Conservation (phyloP, 2,888 invertebrate species). For the Epinotia brunnichana region DNA sequence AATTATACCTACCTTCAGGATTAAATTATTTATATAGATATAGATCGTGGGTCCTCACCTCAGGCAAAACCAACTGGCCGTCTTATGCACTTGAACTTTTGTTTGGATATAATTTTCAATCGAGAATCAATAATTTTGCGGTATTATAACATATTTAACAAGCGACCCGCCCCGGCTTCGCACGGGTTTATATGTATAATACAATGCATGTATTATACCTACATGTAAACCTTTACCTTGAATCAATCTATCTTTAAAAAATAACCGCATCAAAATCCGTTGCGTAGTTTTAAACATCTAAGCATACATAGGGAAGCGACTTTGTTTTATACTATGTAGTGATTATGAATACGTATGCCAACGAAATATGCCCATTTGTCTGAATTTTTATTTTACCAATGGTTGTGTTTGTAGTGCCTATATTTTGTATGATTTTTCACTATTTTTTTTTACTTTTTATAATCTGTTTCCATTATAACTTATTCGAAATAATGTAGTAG, state of each 20-base stretch:
- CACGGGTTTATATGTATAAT: no score
- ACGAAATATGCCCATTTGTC: conserved; percentile 1
- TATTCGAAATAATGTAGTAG: conserved; percentile 6
- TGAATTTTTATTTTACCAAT: conserved; percentile 20
- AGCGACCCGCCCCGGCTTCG: no score
- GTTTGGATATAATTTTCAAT: neutral
- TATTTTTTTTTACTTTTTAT: conserved; percentile 11
- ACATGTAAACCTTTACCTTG: no score
- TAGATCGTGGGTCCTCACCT: neutral
- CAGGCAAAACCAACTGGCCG: neutral
- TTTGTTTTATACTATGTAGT: no score
- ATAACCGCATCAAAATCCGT: no score
- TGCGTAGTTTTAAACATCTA: no score
- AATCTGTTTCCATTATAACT: conserved; percentile 6
- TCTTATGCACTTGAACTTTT: neutral
- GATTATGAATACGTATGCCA: conserved; percentile 4
- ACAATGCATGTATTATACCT: no score
- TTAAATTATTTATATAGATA: neutral
- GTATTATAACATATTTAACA: no score
- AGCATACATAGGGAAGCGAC: no score
- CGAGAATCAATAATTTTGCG: neutral
- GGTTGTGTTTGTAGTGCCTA: conserved; percentile 25
- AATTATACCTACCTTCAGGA: neutral
- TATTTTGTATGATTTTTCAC: conserved; percentile 9
- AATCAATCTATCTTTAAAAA: no score